phyloP scores from a whole-genome alignment of 2,113 vertebrate genomes.

The Serilophus lunatus region DNA sequence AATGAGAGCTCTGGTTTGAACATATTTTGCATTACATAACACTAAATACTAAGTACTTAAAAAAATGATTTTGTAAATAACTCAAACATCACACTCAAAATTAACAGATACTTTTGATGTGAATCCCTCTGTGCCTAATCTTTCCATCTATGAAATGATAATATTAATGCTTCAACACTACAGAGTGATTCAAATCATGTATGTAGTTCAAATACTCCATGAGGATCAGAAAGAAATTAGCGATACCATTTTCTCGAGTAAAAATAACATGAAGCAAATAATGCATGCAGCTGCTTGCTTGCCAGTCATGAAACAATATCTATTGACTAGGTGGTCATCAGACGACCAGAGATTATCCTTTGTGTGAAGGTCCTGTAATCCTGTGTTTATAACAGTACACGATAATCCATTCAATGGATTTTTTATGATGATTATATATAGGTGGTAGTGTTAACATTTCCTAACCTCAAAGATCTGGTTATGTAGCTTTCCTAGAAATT shows the following conservation, averaged over 20 bases:
- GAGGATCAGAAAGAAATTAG: background rate
- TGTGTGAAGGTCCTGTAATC: background rate
- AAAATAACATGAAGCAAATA: background rate
- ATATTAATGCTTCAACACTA: background rate
- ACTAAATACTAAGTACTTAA: background rate
- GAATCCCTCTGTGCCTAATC: conserved; percentile 13
- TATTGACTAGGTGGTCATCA: background rate
- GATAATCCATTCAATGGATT: background rate
- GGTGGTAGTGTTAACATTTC: background rate
- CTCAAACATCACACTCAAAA: background rate
- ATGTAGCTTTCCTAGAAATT: background rate
- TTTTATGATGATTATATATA: background rate
- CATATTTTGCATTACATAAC: background rate
- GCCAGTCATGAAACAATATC: background rate
- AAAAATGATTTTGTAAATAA: background rate
- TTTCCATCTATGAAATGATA: background rate
- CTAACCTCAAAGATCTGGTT: background rate
- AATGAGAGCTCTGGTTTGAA: background rate
- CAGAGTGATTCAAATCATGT: background rate
- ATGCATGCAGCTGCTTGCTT: background rate
- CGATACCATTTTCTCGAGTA: background rate
- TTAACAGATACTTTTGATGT: conserved; percentile 18
- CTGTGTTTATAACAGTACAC: background rate
- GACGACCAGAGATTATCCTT: background rate
- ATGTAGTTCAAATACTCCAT: background rate